Evolutionary conservation across 2,797 vertebrate genomes (phyloP), one percentile per base, ranked within the genome.

Genomic region (Odontamblyopus rebecca): DNA sequence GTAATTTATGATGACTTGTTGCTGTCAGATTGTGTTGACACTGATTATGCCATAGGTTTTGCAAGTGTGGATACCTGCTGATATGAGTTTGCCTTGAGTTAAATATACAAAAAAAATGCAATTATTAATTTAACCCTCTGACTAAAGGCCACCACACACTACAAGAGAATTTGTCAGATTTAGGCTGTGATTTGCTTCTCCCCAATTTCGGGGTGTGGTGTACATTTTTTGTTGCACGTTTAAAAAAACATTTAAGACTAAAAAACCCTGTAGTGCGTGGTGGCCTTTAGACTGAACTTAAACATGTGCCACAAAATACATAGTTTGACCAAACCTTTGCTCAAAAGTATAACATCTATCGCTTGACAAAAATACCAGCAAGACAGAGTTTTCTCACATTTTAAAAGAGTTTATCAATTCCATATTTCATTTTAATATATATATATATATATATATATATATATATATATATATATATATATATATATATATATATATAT

Each of bases 21-120:
- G 82, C 90, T 82, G 91, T 93, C 76, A 74, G 86, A 84, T 84
- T 85, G 89, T 93, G 89, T 91, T 86, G 86, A 92, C 85, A 82
- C 89, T 86, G 86, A 92, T 85, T 80, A 92, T 88, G 84, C 88
- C 86, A 89, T 89, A 86, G 77, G 88, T 89, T 86, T 87, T 92
- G 85, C 89, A 80, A 80, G 81, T 78, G 88, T 88, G 81, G 78
- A 88, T 12, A 89, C 90, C 86, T 86, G 89, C 86, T 85, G 88
- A 92, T 80, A 84, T 82, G 78, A 80, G 81, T 81, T 85, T 86
- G 79, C 85, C 85, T 91, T 83, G 83, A 89, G 70, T 81, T 73
- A 77, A 78, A n/a, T 13, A 76, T 70, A 71, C 60, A 77, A 38
- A 0, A 71, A 51, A 0, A 50, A 89, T 81, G 76, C 74, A 80